Percentiles rank a stretch among this genome's conserved stretches.
These are phyloP conservation scores for Caenorhabditis briggsae DNA, from an alignment of 1,140 invertebrate genomes.

Conservation along the genomic window DNA sequence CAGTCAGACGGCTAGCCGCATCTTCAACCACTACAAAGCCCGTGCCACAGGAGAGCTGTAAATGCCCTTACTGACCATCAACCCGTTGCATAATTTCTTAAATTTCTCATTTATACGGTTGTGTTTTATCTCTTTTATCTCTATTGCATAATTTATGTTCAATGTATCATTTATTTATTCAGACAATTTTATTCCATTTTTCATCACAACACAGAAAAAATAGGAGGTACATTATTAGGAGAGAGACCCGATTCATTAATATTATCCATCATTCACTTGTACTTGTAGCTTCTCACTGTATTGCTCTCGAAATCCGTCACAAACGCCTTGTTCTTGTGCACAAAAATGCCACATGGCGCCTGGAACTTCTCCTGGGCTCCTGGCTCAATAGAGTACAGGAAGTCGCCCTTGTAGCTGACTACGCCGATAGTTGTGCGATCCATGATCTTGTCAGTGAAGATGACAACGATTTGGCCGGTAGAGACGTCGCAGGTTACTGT, in stretches of 20 bases:
- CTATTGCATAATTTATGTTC: no score
- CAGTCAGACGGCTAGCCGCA: background rate
- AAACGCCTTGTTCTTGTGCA: conserved; percentile 54
- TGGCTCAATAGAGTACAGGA: conserved; percentile 59
- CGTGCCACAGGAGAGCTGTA: conserved; percentile 52
- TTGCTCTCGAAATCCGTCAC: conserved; percentile 55
- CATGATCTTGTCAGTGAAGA: conserved; percentile 39
- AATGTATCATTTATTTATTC: no score
- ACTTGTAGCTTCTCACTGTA: conserved; percentile 57
- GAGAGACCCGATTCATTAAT: no score
- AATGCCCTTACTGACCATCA: background rate
- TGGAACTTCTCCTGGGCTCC: conserved; percentile 34
- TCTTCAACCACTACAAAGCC: conserved; percentile 64
- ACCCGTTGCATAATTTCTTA: no score
- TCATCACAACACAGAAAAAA: no score
- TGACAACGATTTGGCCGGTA: conserved; percentile 56
- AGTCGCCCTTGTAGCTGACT: conserved; percentile 58
- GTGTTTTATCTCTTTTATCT: no score
- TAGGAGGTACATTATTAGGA: no score
- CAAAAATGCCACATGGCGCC: conserved; percentile 56
- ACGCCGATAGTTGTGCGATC: conserved; percentile 41
- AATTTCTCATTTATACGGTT: no score
- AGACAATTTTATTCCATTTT: no score
- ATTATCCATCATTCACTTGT: conserved; percentile 30
- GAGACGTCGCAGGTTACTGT: conserved; percentile 2